Percentiles rank a stretch among this genome's conserved stretches.
Evolutionary conservation across 2,888 invertebrate species (phyloP).

Genomic region (Elmis aenea): DNA sequence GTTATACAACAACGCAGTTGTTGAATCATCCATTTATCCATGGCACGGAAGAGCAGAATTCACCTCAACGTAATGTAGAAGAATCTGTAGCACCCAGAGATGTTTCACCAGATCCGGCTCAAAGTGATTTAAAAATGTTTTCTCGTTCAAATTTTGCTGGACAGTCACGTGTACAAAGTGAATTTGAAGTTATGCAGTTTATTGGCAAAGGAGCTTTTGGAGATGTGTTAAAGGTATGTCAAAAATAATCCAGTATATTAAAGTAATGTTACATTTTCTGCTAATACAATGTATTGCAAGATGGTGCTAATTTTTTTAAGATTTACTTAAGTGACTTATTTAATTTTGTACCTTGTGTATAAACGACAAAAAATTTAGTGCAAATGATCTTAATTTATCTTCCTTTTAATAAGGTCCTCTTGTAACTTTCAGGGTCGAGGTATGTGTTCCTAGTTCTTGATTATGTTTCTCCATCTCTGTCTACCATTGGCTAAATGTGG

Average conservation of each 20-base stretch:
- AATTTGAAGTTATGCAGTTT: constrained; percentile 76
- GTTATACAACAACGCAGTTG: constrained; percentile 73
- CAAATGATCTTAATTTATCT: no score
- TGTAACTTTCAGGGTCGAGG: no score
- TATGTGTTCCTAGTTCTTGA: no score
- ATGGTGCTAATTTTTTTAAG: not conserved
- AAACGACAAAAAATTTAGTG: no score
- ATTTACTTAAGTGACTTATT: no score
- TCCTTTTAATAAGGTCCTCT: no score
- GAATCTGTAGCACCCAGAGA: constrained; percentile 42
- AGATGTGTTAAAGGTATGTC: constrained; percentile 90
- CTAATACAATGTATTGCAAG: not conserved
- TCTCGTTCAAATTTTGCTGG: constrained; percentile 39
- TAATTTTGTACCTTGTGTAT: no score
- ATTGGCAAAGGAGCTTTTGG: constrained; percentile 95
- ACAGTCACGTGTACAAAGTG: constrained; percentile 70
- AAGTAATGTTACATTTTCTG: not conserved
- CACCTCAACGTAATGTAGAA: constrained; percentile 42
- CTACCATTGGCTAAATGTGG: no score
- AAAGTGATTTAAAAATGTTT: constrained; percentile 34
- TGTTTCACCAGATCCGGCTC: constrained; percentile 26
- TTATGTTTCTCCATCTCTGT: no score
- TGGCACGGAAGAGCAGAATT: constrained; percentile 50
- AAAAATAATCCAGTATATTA: no score
- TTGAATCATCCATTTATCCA: constrained; percentile 66